Conservation (phyloP, 35 echinoderm and acorn worm genomes). For the Heliocidaris tuberculata region DNA sequence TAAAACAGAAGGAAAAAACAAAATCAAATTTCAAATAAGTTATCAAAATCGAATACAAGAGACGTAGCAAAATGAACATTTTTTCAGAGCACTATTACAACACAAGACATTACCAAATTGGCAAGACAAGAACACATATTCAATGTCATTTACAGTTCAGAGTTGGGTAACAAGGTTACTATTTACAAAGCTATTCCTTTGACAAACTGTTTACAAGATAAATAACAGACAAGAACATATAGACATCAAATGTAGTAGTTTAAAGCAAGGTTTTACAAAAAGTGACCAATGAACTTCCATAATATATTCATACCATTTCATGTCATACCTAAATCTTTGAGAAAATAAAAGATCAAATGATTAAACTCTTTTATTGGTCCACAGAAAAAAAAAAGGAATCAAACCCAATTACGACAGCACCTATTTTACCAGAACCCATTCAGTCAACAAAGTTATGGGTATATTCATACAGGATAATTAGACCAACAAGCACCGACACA, state of each 20-base stretch:
- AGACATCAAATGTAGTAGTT: background rate
- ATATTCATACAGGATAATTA: background rate
- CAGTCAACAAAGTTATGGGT: too few relatives aligned
- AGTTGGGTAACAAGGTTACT: constrained; percentile 4
- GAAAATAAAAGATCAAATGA: background rate
- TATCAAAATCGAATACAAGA: constrained; percentile 29
- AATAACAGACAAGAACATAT: constrained; percentile 13
- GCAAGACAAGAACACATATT: constrained; percentile 35
- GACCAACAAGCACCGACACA: background rate
- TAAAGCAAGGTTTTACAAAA: constrained; percentile 10
- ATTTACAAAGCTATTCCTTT: background rate
- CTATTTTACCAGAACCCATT: too few relatives aligned
- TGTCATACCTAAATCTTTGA: background rate
- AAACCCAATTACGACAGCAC: background rate
- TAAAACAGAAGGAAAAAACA: background rate
- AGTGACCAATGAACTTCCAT: background rate
- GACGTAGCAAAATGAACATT: constrained; percentile 27
- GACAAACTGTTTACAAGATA: constrained; percentile 12
- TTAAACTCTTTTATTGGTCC: background rate
- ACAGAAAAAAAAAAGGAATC: background rate
- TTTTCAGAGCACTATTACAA: background rate
- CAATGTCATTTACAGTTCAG: background rate
- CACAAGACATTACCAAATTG: constrained; percentile 34
- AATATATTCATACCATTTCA: background rate
- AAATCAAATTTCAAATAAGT: constrained; percentile 31